phyloP scores from a whole-genome alignment of 2,113 vertebrate genomes.

The Chaenogobius annularis region DNA sequence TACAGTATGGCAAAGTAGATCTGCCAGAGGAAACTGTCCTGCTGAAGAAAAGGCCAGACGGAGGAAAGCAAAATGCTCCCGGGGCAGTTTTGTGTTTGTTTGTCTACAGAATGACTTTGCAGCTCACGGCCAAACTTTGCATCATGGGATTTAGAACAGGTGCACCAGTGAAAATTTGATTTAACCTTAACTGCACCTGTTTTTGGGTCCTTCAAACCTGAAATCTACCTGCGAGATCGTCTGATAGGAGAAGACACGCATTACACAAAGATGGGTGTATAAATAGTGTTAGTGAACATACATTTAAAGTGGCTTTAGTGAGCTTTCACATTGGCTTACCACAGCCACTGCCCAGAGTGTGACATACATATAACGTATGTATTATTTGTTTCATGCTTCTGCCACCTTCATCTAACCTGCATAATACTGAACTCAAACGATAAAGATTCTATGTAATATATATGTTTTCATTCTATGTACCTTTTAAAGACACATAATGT shows the following conservation, averaged over 20 bases:
- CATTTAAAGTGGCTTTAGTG: not conserved
- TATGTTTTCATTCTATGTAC: no score
- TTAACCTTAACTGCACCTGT: not conserved
- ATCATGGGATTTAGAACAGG: slow-evolving; percentile 6
- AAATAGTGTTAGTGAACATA: not conserved
- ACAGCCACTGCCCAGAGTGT: no score
- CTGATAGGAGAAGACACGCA: not conserved
- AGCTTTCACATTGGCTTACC: no score
- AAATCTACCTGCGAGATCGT: not conserved
- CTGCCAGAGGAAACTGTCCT: slow-evolving; percentile 32
- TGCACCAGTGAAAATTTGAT: not conserved
- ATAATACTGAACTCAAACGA: no score
- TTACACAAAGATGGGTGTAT: not conserved
- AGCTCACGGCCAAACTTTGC: not conserved
- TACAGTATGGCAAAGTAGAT: slow-evolving; percentile 34
- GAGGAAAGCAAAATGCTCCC: slow-evolving; percentile 11
- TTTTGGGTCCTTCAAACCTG: not conserved
- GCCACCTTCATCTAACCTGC: no score
- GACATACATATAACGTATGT: no score
- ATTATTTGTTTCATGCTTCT: no score
- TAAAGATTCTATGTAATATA: no score
- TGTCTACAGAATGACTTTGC: slow-evolving; percentile 6
- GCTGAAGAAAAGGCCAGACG: slow-evolving; percentile 21
- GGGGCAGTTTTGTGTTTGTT: slow-evolving; percentile 21
- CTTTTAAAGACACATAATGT: no score